Evolutionary conservation across 2,888 invertebrate species (phyloP), one percentile per base, ranked within the genome.

Genomic region (Lasioglossum villosulum): DNA sequence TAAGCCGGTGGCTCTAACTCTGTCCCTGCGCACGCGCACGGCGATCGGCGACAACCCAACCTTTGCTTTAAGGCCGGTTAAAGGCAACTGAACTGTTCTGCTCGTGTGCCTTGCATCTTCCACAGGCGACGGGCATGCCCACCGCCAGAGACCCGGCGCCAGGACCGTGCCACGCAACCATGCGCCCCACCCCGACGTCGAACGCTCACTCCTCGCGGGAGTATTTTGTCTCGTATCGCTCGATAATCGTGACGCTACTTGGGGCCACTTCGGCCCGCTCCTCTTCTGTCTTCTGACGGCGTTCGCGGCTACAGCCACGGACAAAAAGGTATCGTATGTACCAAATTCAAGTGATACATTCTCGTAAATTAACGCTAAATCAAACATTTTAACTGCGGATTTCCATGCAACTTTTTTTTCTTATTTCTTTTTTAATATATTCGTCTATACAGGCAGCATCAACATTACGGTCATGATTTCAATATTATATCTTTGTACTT

Each of bases 81-180:
- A 88, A 93, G 92, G 93, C 93, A 91, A 94, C 94, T 94, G 93
- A 93, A 91, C 92, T 89, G 92, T 91, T 83, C 90, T 84, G 86
- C 84, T 82, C 86, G 92, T 86, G 91, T 89, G 91, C 91, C 88
- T 90, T 88, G 91, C 93, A 93, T 94, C 92, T 93, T 93, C 91
- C 91, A 91, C 48, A 52, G 48, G 23, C 48, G 48, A 8, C 88
- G 81, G 87, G 90, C 92, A 91, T 91, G 89, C 90, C 91, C 90
- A 87, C 90, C 88, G 91, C 91, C 83, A 80, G 84, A 77, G 79
- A 87, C 90, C 91, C 91, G 91, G 91, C 89, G 76, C 86, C 92
- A 90, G 89, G 86, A 37, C 74, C 89, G 87, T 88, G 42, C 45
- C 78, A 23, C 12, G 23, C 10, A 1, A 23, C 34, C 2, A 0